These are phyloP conservation scores for Columba livia DNA, from an alignment of 2,113 vertebrate genomes.

Conservation along the genomic window DNA sequence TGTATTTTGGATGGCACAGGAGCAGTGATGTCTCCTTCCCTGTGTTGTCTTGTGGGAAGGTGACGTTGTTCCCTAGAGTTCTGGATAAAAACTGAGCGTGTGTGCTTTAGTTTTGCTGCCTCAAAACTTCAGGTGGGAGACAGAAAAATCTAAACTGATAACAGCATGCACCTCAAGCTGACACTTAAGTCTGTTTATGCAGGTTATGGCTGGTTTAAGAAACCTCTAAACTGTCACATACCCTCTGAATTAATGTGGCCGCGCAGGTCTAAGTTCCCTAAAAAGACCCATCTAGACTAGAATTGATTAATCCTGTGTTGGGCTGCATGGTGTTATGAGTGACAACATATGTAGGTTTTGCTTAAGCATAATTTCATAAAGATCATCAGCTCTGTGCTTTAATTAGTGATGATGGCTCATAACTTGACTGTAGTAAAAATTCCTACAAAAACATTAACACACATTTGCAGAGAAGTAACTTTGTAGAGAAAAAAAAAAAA, in stretches of 20 bases:
- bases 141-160: slow-evolving; percentile 33
- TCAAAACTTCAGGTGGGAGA: neutral
- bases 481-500: neutral
- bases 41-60: neutral
- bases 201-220: slow-evolving; percentile 64
- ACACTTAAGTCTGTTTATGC: slow-evolving; percentile 57
- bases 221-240: slow-evolving; percentile 76
- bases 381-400: neutral
- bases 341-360: slow-evolving; percentile 50
- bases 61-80: neutral
- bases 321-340: slow-evolving; percentile 55
- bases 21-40: neutral
- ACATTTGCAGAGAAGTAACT: neutral
- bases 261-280: slow-evolving; percentile 70
- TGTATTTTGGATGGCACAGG: neutral
- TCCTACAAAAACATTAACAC: neutral
- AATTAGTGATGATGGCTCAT: neutral
- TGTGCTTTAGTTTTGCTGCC: neutral
- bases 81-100: neutral
- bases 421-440: neutral
- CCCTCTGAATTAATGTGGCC: slow-evolving; percentile 75
- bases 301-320: slow-evolving; percentile 68
- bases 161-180: slow-evolving; percentile 26
- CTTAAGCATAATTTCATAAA: slow-evolving; percentile 40
- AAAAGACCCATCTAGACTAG: slow-evolving; percentile 70